These are phyloP conservation scores for Ctenochaetus hawaiiensis DNA, from an alignment of 2,797 vertebrate species.

Conservation along the genomic window DNA sequence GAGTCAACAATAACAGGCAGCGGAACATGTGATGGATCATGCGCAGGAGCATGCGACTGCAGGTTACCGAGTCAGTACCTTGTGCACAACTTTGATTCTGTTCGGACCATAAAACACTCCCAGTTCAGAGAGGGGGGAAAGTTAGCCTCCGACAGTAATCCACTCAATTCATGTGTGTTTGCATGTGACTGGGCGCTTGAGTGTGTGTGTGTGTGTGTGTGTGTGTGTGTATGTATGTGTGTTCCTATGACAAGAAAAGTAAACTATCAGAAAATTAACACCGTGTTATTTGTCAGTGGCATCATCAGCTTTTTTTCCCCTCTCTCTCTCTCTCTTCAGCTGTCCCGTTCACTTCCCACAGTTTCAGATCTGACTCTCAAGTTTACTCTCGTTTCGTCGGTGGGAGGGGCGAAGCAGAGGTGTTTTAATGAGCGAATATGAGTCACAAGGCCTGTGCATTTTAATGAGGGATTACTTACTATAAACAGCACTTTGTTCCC, in stretches of 20 bases:
- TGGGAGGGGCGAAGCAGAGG: constrained; percentile 67
- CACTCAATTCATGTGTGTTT: not conserved
- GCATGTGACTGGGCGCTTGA: not conserved
- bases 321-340: not conserved
- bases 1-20: constrained; percentile 72
- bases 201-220: not conserved
- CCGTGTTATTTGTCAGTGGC: constrained; percentile 30
- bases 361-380: constrained; percentile 44
- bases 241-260: too few relatives aligned
- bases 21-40: constrained; percentile 74
- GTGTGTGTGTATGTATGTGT: not conserved
- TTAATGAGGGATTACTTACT: constrained; percentile 44
- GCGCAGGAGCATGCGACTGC: constrained; percentile 72
- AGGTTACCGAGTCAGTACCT: constrained; percentile 42
- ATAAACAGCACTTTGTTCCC: constrained; percentile 17
- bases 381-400: constrained; percentile 44
- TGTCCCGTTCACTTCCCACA: constrained; percentile 45
- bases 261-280: constrained; percentile 29
- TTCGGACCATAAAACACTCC: constrained; percentile 14
- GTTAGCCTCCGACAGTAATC: constrained; percentile 4
- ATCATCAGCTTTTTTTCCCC: constrained; percentile 15
- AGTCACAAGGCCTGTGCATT: constrained; percentile 52
- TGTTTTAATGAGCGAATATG: constrained; percentile 64
- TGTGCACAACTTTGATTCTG: constrained; percentile 60
- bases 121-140: not conserved